Evolutionary conservation across 2,797 vertebrate species (phyloP).

Genomic region (Etheostoma perlongum): DNA sequence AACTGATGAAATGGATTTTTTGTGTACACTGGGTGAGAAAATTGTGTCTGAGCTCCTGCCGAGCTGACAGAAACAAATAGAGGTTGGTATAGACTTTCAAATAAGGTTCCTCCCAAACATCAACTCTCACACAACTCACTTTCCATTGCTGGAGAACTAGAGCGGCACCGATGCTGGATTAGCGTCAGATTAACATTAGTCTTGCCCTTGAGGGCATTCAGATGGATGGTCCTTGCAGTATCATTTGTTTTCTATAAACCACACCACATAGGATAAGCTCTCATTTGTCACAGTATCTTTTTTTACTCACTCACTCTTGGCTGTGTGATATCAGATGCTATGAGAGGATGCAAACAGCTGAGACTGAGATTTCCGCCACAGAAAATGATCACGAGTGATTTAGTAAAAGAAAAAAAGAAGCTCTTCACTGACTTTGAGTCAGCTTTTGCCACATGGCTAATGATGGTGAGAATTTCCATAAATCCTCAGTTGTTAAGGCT

Average conservation of each 20-base stretch:
- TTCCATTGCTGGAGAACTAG: conserved; percentile 46
- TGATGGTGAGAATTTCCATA: conserved; percentile 41
- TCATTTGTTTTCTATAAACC: conserved; percentile 55
- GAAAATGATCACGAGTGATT: conserved; percentile 24
- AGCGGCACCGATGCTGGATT: conserved; percentile 58
- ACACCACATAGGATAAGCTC: conserved; percentile 31
- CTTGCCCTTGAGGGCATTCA: conserved; percentile 45
- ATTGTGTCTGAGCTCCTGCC: conserved; percentile 38
- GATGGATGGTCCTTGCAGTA: conserved; percentile 42
- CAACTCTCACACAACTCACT: conserved; percentile 47
- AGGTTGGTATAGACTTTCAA: conserved; percentile 55
- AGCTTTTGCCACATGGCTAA: conserved; percentile 38
- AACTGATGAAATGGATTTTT: conserved; percentile 59
- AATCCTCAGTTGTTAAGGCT: conserved; percentile 37
- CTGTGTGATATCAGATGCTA: conserved; percentile 17
- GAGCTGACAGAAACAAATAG: conserved; percentile 57
- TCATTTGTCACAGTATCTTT: conserved; percentile 53
- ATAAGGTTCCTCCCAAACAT: conserved; percentile 31
- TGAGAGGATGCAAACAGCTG: conserved; percentile 48
- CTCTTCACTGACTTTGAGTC: conserved; percentile 17
- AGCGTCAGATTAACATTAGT: conserved; percentile 64
- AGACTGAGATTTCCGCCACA: conserved; percentile 32
- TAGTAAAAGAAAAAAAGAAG: conserved; percentile 1
- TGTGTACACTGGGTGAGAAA: conserved; percentile 21
- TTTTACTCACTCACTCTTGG: conserved; percentile 30